phyloP scores from a whole-genome alignment of 2,888 invertebrate genomes.

The Cecidostiba fungosa region DNA sequence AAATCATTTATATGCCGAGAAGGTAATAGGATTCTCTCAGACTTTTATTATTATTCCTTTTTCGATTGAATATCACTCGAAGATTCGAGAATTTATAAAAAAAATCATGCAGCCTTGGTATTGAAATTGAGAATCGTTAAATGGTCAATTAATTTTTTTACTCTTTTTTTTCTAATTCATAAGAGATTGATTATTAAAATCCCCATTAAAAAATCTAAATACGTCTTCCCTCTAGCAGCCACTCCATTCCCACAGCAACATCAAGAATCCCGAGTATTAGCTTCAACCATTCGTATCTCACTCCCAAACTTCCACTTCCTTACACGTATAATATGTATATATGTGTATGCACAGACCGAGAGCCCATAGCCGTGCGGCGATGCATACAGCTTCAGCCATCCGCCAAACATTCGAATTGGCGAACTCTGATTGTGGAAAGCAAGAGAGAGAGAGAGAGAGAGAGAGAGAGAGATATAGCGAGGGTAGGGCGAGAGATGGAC shows the following conservation, averaged over 20 bases:
- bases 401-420: neutral
- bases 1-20: slow-evolving; percentile 2
- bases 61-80: neutral
- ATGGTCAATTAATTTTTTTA: neutral
- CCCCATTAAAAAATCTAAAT: neutral
- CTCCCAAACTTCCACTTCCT: neutral
- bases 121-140: neutral
- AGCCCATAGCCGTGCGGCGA: neutral
- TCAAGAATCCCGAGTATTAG: neutral
- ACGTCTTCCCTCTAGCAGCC: neutral
- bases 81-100: neutral
- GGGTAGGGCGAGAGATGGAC: slow-evolving; percentile 10
- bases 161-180: neutral
- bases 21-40: neutral
- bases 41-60: slow-evolving; percentile 13
- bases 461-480: neutral
- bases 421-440: neutral
- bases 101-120: neutral
- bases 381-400: neutral
- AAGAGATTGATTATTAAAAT: neutral
- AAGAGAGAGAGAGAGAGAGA: neutral
- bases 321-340: neutral
- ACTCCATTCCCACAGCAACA: neutral
- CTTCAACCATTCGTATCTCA: neutral
- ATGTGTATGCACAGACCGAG: neutral